These are phyloP conservation scores for Orchesella cincta DNA, from an alignment of 1,140 invertebrate species.

Conservation along the genomic window DNA sequence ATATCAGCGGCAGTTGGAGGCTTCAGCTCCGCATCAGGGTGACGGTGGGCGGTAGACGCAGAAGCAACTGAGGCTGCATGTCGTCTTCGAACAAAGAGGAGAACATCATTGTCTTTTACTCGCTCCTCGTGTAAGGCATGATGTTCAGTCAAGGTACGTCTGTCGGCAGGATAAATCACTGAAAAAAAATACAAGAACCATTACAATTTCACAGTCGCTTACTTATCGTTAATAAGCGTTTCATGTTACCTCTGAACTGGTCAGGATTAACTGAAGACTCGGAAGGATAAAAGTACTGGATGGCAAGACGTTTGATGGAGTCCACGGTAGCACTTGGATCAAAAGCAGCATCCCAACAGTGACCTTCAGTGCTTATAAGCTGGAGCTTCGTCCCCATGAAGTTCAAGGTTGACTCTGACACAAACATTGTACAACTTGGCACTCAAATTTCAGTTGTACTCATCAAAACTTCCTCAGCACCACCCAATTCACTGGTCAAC, in stretches of 20 bases:
- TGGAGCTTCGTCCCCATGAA: conserved; percentile 47
- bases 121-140: conserved; percentile 47
- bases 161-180: conserved; percentile 37
- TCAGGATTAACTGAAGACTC: conserved; percentile 30
- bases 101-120: conserved; percentile 42
- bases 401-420: conserved; percentile 43
- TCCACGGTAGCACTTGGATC: conserved; percentile 41
- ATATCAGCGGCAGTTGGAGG: conserved; percentile 58
- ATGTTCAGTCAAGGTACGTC: conserved; percentile 38
- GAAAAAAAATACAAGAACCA: background rate
- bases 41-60: background rate
- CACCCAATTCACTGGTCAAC: too few relatives aligned
- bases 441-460: too few relatives aligned
- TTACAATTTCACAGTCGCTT: background rate
- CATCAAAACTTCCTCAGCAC: too few relatives aligned
- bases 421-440: too few relatives aligned
- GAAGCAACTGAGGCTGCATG: background rate
- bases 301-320: conserved; percentile 30
- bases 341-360: conserved; percentile 33
- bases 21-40: conserved; percentile 54
- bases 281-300: conserved; percentile 33
- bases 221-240: background rate
- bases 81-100: conserved; percentile 39
- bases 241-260: conserved; percentile 33
- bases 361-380: conserved; percentile 44